Evolutionary conservation across 2,888 invertebrate species (phyloP), one percentile per base, ranked within the genome.

Genomic region (Tetheella fluctuosa): DNA sequence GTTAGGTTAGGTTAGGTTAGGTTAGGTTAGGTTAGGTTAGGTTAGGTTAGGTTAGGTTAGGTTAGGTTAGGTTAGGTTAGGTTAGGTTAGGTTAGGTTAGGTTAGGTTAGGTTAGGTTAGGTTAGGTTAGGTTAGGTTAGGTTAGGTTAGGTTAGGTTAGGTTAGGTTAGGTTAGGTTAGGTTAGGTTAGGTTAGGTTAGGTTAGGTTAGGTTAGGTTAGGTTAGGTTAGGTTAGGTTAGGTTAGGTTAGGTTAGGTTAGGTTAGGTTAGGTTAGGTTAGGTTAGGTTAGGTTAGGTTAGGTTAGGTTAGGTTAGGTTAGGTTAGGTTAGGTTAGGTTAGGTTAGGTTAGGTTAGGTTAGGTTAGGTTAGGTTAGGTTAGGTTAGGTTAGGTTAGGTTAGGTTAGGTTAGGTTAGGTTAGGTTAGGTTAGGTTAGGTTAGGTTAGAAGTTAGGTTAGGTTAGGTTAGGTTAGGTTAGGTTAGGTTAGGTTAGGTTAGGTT

Each of bases 1-100:
- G 63, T 63, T 61, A 63, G 65, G 65, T 65, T 65, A 65, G 65
- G 65, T 65, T 65, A 65, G 65, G 65, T 65, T 65, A 65, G 63
- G 61, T 58, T 61, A 64, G 64, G 56, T 58, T 30, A 30, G 30
- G 30, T 30, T 30, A 30, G 52, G 20, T 23, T 58, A 58, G 58
- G 57, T 59, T 60, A 59, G 60, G 59, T 58, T 58, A 62, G 61
- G 59, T 60, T 59, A 61, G 62, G 64, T 60, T 58, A 59, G 59
- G 59, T 59, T 57, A 59, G 62, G 62, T 60, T 63, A 63, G 63
- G 65, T 63, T 63, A 65, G 63, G 65, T 65, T 63, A 63, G 61
- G 65, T 63, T 62, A 62, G 61, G 63, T 63, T 65, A 65, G 63
- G 62, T 61, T 63, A 65, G 63, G 65, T 62, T 63, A 63, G 61